phyloP scores from a whole-genome alignment of 2,113 vertebrate species.

The Dipodomys ordii region DNA sequence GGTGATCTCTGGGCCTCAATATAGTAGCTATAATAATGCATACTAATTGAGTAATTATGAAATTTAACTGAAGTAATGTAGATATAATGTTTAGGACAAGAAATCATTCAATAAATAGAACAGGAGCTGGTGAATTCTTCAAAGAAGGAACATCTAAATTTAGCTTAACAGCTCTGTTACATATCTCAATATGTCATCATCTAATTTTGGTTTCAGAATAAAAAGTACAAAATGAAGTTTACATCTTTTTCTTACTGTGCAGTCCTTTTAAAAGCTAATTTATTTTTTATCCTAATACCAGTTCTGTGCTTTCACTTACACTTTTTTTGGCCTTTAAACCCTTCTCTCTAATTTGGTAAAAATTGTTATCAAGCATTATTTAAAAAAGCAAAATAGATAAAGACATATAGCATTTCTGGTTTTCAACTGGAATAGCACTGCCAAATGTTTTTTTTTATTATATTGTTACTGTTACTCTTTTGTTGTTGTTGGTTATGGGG shows the following conservation, averaged over 20 bases:
- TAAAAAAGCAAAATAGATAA: slow-evolving; percentile 31
- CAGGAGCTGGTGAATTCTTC: background rate
- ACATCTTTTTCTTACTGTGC: background rate
- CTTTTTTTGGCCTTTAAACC: background rate
- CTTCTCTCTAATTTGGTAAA: slow-evolving; percentile 28
- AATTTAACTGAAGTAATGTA: background rate
- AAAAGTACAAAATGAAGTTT: slow-evolving; percentile 52
- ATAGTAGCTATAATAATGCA: background rate
- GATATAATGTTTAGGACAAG: slow-evolving; percentile 1
- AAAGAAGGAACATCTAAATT: slow-evolving; percentile 58
- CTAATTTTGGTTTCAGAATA: slow-evolving; percentile 63
- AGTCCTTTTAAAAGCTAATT: background rate
- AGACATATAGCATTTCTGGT: background rate
- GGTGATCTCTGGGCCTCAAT: background rate
- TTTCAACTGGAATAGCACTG: background rate
- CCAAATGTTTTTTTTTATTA: background rate
- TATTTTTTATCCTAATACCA: slow-evolving; percentile 45
- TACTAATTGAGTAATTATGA: background rate
- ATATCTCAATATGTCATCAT: slow-evolving; percentile 56
- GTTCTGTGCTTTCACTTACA: slow-evolving; percentile 39
- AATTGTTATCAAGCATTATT: background rate
- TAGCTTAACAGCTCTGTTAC: slow-evolving; percentile 23
- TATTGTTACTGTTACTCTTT: no score
- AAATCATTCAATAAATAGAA: slow-evolving; percentile 19
- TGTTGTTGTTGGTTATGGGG: no score